phyloP scores from a whole-genome alignment of 2,113 vertebrate species.

The Lontra canadensis region DNA sequence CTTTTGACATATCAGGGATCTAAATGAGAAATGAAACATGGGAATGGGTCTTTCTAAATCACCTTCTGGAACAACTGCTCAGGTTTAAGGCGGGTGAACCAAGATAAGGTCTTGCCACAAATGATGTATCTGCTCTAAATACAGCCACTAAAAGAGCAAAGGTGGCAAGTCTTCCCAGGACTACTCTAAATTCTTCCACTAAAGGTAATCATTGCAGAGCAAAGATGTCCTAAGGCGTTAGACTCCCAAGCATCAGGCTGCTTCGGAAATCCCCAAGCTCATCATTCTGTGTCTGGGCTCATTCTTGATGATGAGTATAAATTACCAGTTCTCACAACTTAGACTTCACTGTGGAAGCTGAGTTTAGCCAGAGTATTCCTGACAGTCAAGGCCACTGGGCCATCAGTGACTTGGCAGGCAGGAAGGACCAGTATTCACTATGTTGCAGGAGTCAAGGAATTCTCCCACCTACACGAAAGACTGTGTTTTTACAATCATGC shows the following conservation, averaged over 20 bases:
- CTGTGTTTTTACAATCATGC: neutral
- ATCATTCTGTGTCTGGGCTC: neutral
- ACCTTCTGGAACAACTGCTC: neutral
- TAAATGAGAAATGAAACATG: neutral
- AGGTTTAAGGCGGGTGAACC: neutral
- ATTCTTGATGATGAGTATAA: neutral
- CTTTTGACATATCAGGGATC: neutral
- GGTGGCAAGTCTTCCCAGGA: neutral
- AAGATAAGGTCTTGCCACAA: neutral
- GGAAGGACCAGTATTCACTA: neutral
- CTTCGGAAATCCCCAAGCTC: neutral
- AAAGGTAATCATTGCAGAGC: neutral
- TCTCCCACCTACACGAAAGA: neutral
- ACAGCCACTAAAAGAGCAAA: neutral
- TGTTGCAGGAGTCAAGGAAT: neutral
- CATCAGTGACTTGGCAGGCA: too few species aligned
- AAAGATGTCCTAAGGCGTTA: neutral
- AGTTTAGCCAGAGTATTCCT: neutral
- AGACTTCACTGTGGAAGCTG: neutral
- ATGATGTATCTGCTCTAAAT: neutral
- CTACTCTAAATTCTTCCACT: neutral
- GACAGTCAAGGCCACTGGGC: neutral
- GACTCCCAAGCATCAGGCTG: neutral
- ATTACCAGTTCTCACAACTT: neutral
- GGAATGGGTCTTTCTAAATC: neutral